Conservation (phyloP, 2,113 vertebrate genomes). For the Chinchilla lanigera region DNA sequence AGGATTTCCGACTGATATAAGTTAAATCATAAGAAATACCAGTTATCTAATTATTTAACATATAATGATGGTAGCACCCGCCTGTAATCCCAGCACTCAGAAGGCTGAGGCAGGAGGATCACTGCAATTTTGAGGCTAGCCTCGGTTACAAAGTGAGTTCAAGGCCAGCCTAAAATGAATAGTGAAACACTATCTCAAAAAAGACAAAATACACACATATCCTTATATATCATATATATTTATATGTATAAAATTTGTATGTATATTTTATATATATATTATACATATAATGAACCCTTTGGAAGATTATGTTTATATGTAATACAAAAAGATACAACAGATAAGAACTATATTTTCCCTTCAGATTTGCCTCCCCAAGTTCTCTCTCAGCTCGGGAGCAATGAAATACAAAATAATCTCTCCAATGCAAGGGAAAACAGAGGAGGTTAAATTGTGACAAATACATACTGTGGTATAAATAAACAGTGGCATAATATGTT, state of each 20-base stretch:
- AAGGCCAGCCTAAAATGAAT: neutral
- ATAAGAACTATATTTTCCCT: neutral
- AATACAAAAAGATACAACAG: neutral
- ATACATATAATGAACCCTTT: neutral
- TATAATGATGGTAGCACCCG: neutral
- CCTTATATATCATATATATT: too few relatives aligned
- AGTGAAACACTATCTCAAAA: neutral
- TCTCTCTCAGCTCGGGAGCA: neutral
- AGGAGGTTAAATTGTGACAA: neutral
- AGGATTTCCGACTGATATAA: neutral
- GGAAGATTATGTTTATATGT: neutral
- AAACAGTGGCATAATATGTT: neutral
- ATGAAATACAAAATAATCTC: conserved; percentile 48
- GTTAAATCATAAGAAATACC: conserved; percentile 47
- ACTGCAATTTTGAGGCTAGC: neutral
- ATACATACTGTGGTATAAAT: neutral
- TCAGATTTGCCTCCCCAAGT: neutral
- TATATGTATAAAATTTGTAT: too few relatives aligned
- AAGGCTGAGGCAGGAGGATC: neutral
- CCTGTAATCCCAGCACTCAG: neutral
- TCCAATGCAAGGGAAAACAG: neutral
- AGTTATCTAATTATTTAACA: conserved; percentile 15
- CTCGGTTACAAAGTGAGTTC: neutral
- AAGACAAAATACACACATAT: neutral
- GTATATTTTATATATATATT: too few relatives aligned